Evolutionary conservation across 2,113 vertebrate species (phyloP).

Genomic region (Trichechus manatus): DNA sequence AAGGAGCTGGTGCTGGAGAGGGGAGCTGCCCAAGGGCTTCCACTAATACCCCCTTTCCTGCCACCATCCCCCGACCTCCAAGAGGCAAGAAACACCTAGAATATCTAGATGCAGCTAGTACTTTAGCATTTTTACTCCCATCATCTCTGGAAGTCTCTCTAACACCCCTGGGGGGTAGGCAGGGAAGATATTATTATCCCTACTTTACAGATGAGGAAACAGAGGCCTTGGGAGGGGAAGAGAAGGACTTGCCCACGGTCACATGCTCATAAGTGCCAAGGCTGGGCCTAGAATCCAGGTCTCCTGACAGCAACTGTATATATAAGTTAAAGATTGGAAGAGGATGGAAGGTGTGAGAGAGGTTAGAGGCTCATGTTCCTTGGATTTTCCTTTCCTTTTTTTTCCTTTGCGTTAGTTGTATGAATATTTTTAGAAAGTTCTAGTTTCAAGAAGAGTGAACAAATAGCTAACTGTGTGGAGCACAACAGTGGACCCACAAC

Average conservation of each 20-base stretch:
- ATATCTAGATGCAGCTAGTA: background rate
- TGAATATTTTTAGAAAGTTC: background rate
- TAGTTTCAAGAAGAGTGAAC: background rate
- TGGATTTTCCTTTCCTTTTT: background rate
- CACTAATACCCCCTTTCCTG: background rate
- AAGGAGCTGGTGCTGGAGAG: background rate
- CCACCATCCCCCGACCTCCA: background rate
- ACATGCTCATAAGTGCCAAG: background rate
- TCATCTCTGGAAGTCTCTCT: background rate
- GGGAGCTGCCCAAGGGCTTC: background rate
- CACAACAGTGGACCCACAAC: background rate
- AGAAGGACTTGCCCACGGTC: background rate
- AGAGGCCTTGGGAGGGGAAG: background rate
- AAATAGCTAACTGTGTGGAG: background rate
- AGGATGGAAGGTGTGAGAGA: background rate
- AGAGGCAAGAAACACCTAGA: background rate
- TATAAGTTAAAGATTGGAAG: background rate
- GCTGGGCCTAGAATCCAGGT: background rate
- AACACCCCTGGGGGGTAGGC: background rate
- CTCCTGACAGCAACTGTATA: background rate
- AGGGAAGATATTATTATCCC: constrained; percentile 39
- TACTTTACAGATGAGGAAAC: constrained; percentile 49
- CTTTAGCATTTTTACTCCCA: background rate
- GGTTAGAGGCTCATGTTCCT: background rate
- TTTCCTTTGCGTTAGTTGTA: background rate